Conservation (phyloP, 2,113 vertebrate species). For the Acrocephalus arundinaceus region DNA sequence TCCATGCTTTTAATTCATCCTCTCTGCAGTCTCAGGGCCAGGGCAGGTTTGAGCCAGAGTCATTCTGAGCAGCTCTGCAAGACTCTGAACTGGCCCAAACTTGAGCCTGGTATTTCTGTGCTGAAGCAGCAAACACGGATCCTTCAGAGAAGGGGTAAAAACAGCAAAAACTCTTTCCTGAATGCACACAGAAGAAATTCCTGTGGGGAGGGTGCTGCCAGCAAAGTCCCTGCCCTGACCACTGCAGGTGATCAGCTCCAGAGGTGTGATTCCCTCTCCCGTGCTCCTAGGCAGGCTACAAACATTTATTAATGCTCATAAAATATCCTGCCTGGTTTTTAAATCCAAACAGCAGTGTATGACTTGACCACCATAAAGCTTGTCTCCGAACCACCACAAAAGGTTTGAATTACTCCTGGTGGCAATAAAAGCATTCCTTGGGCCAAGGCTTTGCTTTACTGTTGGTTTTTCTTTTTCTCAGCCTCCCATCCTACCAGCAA, state of each 20-base stretch:
- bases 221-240: background rate
- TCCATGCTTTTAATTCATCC: constrained; percentile 9
- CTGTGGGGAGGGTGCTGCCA: background rate
- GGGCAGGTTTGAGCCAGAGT: background rate
- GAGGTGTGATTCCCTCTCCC: constrained; percentile 24
- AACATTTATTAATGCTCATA: constrained; percentile 64
- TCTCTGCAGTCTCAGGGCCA: background rate
- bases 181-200: background rate
- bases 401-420: constrained; percentile 71
- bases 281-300: background rate
- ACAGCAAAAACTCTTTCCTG: background rate
- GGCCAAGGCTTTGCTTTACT: constrained; percentile 66
- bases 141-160: background rate
- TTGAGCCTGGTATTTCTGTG: background rate
- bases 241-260: background rate
- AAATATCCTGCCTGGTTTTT: constrained; percentile 68
- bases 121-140: background rate
- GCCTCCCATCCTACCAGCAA: background rate
- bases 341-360: constrained; percentile 49
- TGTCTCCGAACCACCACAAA: constrained; percentile 69
- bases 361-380: constrained; percentile 61
- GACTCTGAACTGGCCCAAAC: background rate
- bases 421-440: constrained; percentile 72
- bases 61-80: background rate
- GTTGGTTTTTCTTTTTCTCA: constrained; percentile 58